A percentile compares a stretch with the other conserved stretches of the same genome.
These are phyloP conservation scores for Tipula lateralis DNA, from an alignment of 2,888 invertebrate species.

Conservation along the genomic window DNA sequence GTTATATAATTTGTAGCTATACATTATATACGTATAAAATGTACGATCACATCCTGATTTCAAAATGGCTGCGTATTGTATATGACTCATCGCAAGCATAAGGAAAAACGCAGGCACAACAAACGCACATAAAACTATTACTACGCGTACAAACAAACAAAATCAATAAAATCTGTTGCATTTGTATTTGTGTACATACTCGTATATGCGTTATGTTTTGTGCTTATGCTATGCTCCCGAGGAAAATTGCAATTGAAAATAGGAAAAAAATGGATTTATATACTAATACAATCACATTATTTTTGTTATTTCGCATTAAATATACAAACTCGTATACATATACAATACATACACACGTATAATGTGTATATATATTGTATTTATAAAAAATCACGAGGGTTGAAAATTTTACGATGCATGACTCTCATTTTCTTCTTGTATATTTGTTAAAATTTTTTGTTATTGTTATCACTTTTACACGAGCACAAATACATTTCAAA, in stretches of 20 bases:
- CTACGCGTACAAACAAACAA: background rate
- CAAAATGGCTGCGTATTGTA: background rate
- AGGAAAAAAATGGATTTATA: background rate
- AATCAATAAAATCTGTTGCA: background rate
- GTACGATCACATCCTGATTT: background rate
- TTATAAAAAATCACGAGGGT: slow-evolving; percentile 13
- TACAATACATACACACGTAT: no score
- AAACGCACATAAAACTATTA: slow-evolving; percentile 2
- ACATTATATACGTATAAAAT: background rate
- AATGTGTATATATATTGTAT: background rate
- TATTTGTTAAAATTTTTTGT: background rate
- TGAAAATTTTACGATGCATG: slow-evolving; percentile 24
- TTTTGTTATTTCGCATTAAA: slow-evolving; percentile 19
- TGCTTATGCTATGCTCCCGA: background rate
- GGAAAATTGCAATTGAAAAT: background rate
- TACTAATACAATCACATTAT: background rate
- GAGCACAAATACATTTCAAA: background rate
- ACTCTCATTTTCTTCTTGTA: slow-evolving; percentile 13
- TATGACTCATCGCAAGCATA: background rate
- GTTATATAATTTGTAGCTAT: no score
- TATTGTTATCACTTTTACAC: background rate
- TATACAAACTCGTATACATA: no score
- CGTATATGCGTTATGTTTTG: background rate
- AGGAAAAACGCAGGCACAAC: background rate
- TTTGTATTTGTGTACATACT: background rate